Base-by-base conservation (phyloP, 2,113 vertebrate genomes). In the Pagrus major region DNA sequence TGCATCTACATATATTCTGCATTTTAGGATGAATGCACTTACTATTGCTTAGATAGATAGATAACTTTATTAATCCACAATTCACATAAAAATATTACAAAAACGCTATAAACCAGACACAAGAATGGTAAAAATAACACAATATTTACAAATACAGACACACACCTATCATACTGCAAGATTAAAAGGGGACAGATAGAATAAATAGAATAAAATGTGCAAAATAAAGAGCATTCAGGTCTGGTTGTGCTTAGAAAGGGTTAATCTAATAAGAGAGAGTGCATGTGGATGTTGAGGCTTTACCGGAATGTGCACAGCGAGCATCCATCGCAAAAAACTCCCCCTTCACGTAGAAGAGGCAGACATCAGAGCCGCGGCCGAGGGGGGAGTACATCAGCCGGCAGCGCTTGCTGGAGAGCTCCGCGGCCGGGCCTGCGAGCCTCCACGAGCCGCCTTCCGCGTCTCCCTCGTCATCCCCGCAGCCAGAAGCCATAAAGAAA, bases 271-370 rank as follows among this genome's bases (percentile, higher is more conserved):
- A n/a, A 21, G 33, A 5, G 52, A 16, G 9, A 16, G 2, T 35
- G 25, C 0, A 31, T 69, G 10, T 46, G 3, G 5, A 16, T 10
- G 54, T 23, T 23, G 44, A 23, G 20, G 5, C 1, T 66, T 88
- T 91, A 95, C 94, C 94, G 25, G 93, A 85, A 85, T 95, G 94
- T 12, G 94, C 63, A 44, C 94, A 95, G 65, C 94, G 94, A 21
- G 94, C 94, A 66, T 95, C 93, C 94, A 95, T 93, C 9, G 94
- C 94, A 52, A 91, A 94, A 65, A 94, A 95, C 56, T 94, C 92
- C 6, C 88, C 93, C 54, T 89, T 89, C 16, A 92, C 85, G n/a
- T 86, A 86, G 78, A 94, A 95, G 61, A 95, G 94, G 59, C 93
- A 94, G 41, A 95, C 86, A 55, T 94, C 93, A 2, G 88, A 83